Evolutionary conservation across 2,797 vertebrate genomes (phyloP), one percentile per base, ranked within the genome.

Genomic region (Silurus aristotelis): DNA sequence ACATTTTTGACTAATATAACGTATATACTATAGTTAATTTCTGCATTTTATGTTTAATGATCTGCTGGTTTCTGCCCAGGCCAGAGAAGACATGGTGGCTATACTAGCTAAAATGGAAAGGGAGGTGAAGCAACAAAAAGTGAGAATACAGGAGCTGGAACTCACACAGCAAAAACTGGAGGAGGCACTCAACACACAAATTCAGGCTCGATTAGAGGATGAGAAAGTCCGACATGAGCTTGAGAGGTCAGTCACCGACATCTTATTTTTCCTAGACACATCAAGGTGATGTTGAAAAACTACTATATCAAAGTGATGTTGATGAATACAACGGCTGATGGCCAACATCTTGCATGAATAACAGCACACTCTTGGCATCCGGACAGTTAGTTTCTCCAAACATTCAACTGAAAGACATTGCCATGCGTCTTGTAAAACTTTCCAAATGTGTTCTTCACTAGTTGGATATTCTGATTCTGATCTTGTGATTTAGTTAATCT

Each of bases 91-190:
- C 87, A 91, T 95, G 93, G 89, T 91, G 83, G 91, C 91, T 3
- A 91, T 93, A 84, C 92, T 96, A 92, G 90, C 92, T 80, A 92
- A 93, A 91, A 95, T 94, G 90, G 91, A 93, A 70, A 92, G 79
- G 83, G 93, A 94, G 86, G 90, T 95, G 0, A 91, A 94, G 88
- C 92, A 91, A 27, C 95, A 96, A 88, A 94, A 92, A 75, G 93
- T 76, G 83, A 94, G 92, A 87, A 95, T 96, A 85, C 88, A 89
- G 55, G 95, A 95, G 89, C 80, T 96, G 88, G 95, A 96, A 91
- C 81, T 92, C 87, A 96, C 92, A 0, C 95, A 96, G 89, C 72
- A 43, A 88, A 92, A 94, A 72, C 92, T 96, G 80, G 95, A 96
- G 86, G 91, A 87, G 2, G 95, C 95, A 0, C 94, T 96, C 43